Evolutionary conservation across 2,797 vertebrate species (phyloP), one percentile per base, ranked within the genome.

Genomic region (Salmo trutta): DNA sequence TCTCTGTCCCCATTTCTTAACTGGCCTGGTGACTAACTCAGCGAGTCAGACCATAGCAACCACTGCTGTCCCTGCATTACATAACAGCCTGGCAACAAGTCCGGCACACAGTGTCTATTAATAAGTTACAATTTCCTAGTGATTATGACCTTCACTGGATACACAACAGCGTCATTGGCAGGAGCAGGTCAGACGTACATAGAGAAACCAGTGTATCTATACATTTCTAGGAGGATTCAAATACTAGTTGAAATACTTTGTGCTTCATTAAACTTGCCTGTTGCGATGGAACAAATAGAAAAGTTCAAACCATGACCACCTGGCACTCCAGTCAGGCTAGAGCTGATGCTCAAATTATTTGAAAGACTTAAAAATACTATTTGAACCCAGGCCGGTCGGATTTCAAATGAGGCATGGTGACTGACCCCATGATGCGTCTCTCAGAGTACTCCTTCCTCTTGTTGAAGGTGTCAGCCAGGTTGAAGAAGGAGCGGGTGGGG

Each of bases 381-480:
- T n/a, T 19, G 54, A 59, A 69, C 12, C 0, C 68, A 17, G 24
- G 31, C 31, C 62, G 53, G 17, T n/a, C 6, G 8, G 19, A 59
- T 59, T n/a, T 59, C 56, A 59, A 47, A 47, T 10, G 41, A n/a
- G 56, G 19, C 6, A n/a, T 29, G 5, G 19, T 6, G 15, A 93
- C 96, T 87, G 91, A 99, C 98, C 98, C 97, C 69, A 99, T 96
- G 89, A 99, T 96, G 84, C 97, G 97, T 88, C 97, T 95, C 90
- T 99, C 98, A 0, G 97, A 98, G 90, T 99, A 99, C 83, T 98
- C 97, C 91, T 96, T 99, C 86, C 91, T 96, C 93, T 96, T 99
- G 87, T 98, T 98, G 83, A 99, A 92, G 4, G 97, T 95, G 41
- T 94, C 91, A 0, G 96, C 85, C 54, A 98, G 83, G 87, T 93